Evolutionary conservation across 37 sponge, comb jelly and placozoan genomes (phyloP).

Genomic region (Theonella swinhoei): DNA sequence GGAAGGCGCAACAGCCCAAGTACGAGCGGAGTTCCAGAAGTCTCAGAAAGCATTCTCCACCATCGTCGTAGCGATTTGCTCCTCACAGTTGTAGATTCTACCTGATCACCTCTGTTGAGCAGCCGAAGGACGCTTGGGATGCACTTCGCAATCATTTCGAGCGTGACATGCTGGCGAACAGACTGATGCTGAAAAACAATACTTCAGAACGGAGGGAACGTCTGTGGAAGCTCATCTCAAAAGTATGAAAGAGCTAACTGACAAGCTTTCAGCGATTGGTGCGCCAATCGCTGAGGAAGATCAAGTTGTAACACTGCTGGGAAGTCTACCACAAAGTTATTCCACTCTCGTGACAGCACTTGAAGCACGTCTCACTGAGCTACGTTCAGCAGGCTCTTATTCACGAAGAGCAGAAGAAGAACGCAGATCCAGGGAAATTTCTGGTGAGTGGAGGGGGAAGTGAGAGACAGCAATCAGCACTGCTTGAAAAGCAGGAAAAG

Average conservation of each 20-base stretch:
- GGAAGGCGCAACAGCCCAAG: conserved; percentile 2
- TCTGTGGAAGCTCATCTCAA: conserved; percentile 45
- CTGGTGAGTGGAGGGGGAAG: not conserved
- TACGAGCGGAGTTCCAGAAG: not conserved
- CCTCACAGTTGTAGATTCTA: conserved; percentile 27
- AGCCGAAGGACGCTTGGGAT: conserved; percentile 26
- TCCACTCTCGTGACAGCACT: conserved; percentile 23
- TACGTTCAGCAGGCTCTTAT: conserved; percentile 47
- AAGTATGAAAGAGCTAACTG: conserved; percentile 37
- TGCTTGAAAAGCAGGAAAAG: conserved; percentile 15
- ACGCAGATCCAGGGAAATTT: not conserved
- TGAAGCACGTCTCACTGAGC: conserved; percentile 8
- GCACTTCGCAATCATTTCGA: conserved; percentile 35
- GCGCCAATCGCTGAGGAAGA: conserved; percentile 31
- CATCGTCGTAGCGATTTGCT: conserved; percentile 14
- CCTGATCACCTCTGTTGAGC: conserved; percentile 30
- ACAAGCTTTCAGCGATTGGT: conserved; percentile 30
- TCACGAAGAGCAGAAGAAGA: conserved; percentile 41
- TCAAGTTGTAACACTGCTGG: conserved; percentile 31
- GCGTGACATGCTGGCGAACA: conserved; percentile 32
- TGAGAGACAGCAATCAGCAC: conserved; percentile 12
- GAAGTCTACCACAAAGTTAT: conserved; percentile 33
- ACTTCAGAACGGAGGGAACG: conserved; percentile 18
- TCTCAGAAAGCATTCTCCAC: conserved; percentile 25
- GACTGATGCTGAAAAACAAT: conserved; percentile 19